A percentile compares a stretch with the other conserved stretches of the same genome.
Conservation (phyloP, 2,113 vertebrate genomes). For the Butastur rufipennis region DNA sequence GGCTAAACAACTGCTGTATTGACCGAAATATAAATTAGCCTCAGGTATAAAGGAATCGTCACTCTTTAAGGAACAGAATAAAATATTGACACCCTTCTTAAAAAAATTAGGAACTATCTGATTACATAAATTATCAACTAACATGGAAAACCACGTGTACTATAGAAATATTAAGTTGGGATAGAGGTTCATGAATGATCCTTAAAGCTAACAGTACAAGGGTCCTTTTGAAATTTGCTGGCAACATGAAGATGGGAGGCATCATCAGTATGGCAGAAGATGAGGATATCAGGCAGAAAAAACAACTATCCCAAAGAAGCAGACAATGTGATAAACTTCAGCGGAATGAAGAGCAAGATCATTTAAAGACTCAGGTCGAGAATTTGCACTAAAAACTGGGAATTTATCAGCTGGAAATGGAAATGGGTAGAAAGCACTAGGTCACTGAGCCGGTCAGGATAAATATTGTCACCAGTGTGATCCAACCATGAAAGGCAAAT, state of each 20-base stretch:
- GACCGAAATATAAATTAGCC: neutral
- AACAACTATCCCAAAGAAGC: neutral
- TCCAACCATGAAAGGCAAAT: constrained; percentile 18
- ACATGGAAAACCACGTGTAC: neutral
- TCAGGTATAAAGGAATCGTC: neutral
- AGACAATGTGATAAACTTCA: neutral
- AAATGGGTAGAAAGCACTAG: neutral
- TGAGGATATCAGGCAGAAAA: neutral
- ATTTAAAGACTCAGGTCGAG: neutral
- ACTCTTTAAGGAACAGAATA: neutral
- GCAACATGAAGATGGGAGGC: neutral
- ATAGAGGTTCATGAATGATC: neutral
- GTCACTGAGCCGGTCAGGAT: constrained; percentile 15
- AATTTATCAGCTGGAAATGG: neutral
- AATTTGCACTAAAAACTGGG: neutral
- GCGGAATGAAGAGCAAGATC: neutral
- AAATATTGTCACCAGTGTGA: neutral
- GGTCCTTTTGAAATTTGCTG: neutral
- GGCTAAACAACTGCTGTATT: neutral
- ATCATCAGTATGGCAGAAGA: neutral
- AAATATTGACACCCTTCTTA: neutral
- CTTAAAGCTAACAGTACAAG: neutral
- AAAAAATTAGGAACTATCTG: neutral
- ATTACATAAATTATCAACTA: neutral
- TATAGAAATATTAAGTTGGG: neutral